A percentile compares a stretch with the other conserved stretches of the same genome.
Conservation (phyloP, 2,888 invertebrate genomes). For the Abscondita cerata region DNA sequence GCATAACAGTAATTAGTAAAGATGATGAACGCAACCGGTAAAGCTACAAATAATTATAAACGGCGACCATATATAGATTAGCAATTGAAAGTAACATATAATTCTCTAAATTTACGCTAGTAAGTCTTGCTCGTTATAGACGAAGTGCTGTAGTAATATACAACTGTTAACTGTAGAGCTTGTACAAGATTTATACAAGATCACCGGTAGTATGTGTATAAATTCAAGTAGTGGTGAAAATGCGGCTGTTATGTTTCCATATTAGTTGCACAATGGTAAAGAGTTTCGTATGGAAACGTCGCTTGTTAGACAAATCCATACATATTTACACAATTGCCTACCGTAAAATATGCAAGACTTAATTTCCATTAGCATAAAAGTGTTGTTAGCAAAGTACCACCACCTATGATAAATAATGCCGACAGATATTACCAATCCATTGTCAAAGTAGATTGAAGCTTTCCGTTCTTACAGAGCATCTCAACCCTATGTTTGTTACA, state of each 20-base stretch:
- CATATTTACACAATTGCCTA: slow-evolving; percentile 20
- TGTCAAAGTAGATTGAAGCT: slow-evolving; percentile 29
- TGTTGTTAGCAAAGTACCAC: slow-evolving; percentile 26
- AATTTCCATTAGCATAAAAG: slow-evolving; percentile 37
- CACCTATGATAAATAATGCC: slow-evolving; percentile 30
- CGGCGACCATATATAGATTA: neutral
- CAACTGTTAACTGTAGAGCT: slow-evolving; percentile 9
- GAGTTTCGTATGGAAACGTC: slow-evolving; percentile 19
- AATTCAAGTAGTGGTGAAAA: slow-evolving; percentile 23
- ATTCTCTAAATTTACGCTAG: slow-evolving; percentile 13
- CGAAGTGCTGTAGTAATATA: slow-evolving; percentile 17
- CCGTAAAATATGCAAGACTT: slow-evolving; percentile 25
- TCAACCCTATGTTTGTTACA: slow-evolving; percentile 12
- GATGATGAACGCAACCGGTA: too few species aligned
- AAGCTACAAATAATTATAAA: too few species aligned
- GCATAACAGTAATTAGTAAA: too few species aligned
- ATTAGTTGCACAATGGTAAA: slow-evolving; percentile 26
- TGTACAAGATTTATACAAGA: slow-evolving; percentile 18
- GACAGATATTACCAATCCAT: slow-evolving; percentile 15
- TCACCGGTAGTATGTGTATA: slow-evolving; percentile 17
- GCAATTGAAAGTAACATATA: slow-evolving; percentile 10
- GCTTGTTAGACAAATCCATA: slow-evolving; percentile 25
- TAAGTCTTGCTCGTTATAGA: slow-evolving; percentile 3
- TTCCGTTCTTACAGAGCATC: slow-evolving; percentile 20
- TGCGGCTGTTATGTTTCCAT: slow-evolving; percentile 25